Evolutionary conservation across 2,113 vertebrate genomes (phyloP), one percentile per base, ranked within the genome.

Genomic region (Leptosomus discolor): DNA sequence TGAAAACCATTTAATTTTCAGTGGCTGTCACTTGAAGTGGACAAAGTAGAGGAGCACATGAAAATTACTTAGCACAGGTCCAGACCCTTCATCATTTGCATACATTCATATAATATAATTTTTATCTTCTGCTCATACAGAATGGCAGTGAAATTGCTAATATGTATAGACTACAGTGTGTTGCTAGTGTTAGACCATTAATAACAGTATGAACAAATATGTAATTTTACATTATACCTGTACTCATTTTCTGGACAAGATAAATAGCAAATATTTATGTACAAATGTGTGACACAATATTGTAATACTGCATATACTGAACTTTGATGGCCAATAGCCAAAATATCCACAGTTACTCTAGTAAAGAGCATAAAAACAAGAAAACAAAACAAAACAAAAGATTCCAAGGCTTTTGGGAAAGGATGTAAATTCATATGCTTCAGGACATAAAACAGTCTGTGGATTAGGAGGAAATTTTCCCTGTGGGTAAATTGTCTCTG

Each of bases 1-100:
- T 97, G 96, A 96, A 98, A 98, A 97, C 85, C 70, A 95, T 98
- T 98, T 98, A 97, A 97, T 97, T 97, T 98, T 97, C 96, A 96
- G 94, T 97, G 87, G 81, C 92, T 97, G 91, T 96, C 97, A 98
- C 92, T 96, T 83, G 70, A 97, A 85, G 82, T 98, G 96, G 96
- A 97, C 96, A 97, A 97, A 70, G 71, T 88, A 81, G 63, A 97
- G 84, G 69, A 96, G 46, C 80, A 76, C 73, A 57, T 41, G 91
- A 96, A 97, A 98, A 98, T 97, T 97, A 97, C 94, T 74, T 91
- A 97, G 93, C 94, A 94, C 29, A 46, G 71, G 81, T 88, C 71
- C 81, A 95, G 94, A 94, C 63, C 54, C 80, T 92, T 84, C 11
- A 32, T 91, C 37, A 97, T 98, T 97, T 96, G 56, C 97, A 96